Base-by-base conservation (phyloP, 1,140 invertebrate genomes). In the Phymastichus coffea region DNA sequence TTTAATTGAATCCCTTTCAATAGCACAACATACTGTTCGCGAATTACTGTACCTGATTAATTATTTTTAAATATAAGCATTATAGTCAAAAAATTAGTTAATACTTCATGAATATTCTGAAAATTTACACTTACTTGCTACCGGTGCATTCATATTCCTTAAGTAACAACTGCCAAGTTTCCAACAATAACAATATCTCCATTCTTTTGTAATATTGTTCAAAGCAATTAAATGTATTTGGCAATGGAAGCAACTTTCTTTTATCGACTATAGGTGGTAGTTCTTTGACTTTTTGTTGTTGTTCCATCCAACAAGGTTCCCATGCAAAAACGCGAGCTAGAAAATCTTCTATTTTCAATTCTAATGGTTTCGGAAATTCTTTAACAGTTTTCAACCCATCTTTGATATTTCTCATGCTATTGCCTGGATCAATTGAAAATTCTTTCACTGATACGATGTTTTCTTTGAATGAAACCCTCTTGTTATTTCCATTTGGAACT, bases 251-350 rank as follows among this genome's bases (percentile, higher is more conserved):
- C 15, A 75, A 25, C 9, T 69, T 64, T 1, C 54, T 48, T 1
- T 37, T 2, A 0, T 52, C 28, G 3, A 74, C 63, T 25, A 76
- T 64, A 7, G 72, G 73, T 2, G 73, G 63, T 3, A 41, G 23
- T 0, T 1, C 19, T 8, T 66, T 65, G 0, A 71, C 23, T 19
- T 44, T 33, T 20, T 62, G 48, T 28, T 76, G 74, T 30, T 75
- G 61, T 38, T 72, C 63, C 3, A 76, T 38, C 74, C 74, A 76
- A 0, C 66, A 28, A 8, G 74, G 74, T 56, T 70, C 70, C 74
- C 74, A 76, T 3, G 12, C 9, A 25, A 76, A 71, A 17, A 76
- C 61, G 2, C 61, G 49, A 6, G 56, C 28, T 6, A 76, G 35
- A 58, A 74, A 74, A 43, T 73, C 62, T 8, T 76, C 66, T 6